Base-by-base conservation (phyloP, 1,140 invertebrate species). In the Zelostemma sp. region DNA sequence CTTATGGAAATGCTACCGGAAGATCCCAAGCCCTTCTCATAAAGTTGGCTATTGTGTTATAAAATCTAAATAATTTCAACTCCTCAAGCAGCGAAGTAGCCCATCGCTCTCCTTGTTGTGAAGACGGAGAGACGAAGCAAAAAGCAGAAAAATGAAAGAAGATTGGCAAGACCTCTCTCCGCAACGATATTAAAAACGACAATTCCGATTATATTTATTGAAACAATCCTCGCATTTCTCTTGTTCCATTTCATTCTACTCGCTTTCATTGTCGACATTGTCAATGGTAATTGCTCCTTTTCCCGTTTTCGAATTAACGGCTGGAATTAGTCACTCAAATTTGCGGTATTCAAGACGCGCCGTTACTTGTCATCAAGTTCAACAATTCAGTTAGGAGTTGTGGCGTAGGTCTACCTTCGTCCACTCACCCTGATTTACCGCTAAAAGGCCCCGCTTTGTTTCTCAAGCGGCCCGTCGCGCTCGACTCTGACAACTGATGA, bases 51-150 rank as follows among this genome's bases (percentile, higher is more conserved):
- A 84, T 84, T 83, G 81, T 78, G 73, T 83, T 84, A 80, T 79
- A 81, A 83, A 84, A 81, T 85, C 76, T 83, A 82, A 85, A 85
- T 84, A 84, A 84, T 84, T 84, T 77, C 72, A 75, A 78, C 73
- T 80, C 79, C 69, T 80, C 56, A 33, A 61, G 47, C 38, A 21
- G 35, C 38, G 45, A 43, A 49, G 53, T 35, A 67, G 53, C 16
- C 41, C 28, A n/a, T 66, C 40, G 9, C 46, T 54, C 50, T 50
- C 28, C 47, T 45, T 49, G 60, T 51, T 35, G 35, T 40, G 59
- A 60, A 57, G 50, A 65, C 45, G 21, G 33, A 41, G 14, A 51
- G 33, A 63, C 38, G 58, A 72, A 60, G 41, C 43, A 46, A 56
- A 38, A 40, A 49, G 38, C 19, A 19, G 47, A 51, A 69, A 68